phyloP scores from a whole-genome alignment of 2,888 invertebrate genomes.

The Leucophora obtusa region DNA sequence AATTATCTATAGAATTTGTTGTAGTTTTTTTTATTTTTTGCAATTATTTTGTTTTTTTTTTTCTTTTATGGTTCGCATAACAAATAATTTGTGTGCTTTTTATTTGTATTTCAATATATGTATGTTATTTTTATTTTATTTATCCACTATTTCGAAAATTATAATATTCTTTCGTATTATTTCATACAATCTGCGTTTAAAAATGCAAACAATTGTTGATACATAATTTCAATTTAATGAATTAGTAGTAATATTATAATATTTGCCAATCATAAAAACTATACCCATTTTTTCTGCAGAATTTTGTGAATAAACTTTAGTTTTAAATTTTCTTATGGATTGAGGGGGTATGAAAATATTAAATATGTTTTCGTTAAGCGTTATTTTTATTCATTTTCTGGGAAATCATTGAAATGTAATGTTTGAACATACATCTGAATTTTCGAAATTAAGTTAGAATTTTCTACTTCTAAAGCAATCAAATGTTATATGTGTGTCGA shows the following conservation, averaged over 20 bases:
- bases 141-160: constrained; percentile 22
- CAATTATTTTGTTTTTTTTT: background rate
- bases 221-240: background rate
- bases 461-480: too few relatives aligned
- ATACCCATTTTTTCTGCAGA: background rate
- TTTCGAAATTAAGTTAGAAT: background rate
- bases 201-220: constrained; percentile 9
- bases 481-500: too few relatives aligned
- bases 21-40: background rate
- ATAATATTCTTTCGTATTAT: constrained; percentile 22
- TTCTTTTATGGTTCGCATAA: background rate
- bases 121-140: background rate
- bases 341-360: background rate
- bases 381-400: background rate
- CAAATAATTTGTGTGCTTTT: background rate
- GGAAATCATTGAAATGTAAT: background rate
- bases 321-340: background rate
- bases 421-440: background rate
- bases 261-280: constrained; percentile 1
- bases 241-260: background rate
- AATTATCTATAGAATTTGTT: constrained; percentile 4
- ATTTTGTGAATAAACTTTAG: background rate
- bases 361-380: background rate
- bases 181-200: constrained; percentile 9
- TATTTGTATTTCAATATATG: background rate